Base-by-base conservation (phyloP, 1,140 invertebrate species). In the Himalopsyche phryganea region DNA sequence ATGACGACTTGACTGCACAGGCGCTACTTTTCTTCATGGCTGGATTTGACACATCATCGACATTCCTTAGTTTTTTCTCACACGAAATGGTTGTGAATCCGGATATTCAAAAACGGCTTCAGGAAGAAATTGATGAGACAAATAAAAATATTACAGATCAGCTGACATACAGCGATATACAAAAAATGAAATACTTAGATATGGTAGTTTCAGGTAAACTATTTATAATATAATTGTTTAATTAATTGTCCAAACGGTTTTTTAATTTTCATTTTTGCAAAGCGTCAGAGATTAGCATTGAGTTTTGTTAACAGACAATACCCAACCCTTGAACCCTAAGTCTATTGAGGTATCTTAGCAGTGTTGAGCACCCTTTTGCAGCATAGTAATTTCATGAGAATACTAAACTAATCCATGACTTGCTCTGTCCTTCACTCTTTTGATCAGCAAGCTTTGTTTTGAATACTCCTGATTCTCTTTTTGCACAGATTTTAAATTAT, bases 11-110 rank as follows among this genome's bases (percentile, higher is more conserved):
- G 14, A 69, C 73, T 2, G 78, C 80, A 7, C 81, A 84, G 61
- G 71, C 76, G 6, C 72, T 84, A 35, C 60, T 83, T 1, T 84
- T 85, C 67, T 77, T 84, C 44, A 61, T 83, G 5, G 83, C 80
- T 44, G 80, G 80, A 11, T 84, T 76, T 61, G 83, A 88, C 47
- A 85, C 84, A 0, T 83, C 83, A 0, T 78, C 83, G 0, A 78
- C 75, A 1, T 69, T 80, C 0, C 72, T 86, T 3, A 72, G 76
- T 17, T 81, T 74, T 56, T 69, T 76, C 0, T 52, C 79, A 1
- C 82, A 83, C 61, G 71, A 80, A 57, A 69, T 89, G 10, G 81
- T 83, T 0, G 65, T 69, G 14, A 69, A 85, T 66, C 77, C 74
- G 1, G 77, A 82, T 1, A 69, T 81, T 9, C 85, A 88, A 65